Evolutionary conservation across 2,888 invertebrate genomes (phyloP), one percentile per base, ranked within the genome.

Genomic region (Polyommatus icarus): DNA sequence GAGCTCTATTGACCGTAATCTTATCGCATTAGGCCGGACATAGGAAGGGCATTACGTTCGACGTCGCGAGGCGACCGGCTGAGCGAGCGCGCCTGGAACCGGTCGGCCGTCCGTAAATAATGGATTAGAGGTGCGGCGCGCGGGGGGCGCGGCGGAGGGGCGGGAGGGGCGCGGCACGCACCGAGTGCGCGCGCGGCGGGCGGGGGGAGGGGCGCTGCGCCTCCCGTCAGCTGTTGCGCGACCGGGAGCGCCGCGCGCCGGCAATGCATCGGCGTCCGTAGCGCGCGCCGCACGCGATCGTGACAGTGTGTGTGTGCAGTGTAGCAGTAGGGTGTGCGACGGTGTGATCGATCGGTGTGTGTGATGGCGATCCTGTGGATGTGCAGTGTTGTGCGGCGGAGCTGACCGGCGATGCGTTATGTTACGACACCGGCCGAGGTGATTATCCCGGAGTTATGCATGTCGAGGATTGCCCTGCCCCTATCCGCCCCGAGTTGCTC

Each of bases 191-290:
- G 90, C 90, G 84, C 82, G 85, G 78, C 79, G 78, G 82, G 80
- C 83, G 84, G 82, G 82, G 81, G 82, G 81, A 86, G 84, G 90
- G 88, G 89, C 88, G 84, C 88, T 89, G 92, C 90, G 91, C 91
- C 92, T 92, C 93, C 92, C 91, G 92, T 93, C 93, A 94, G 93
- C 93, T 94, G 93, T 94, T 94, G 93, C 93, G 92, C 90, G 92
- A 86, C 89, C 91, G 91, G 91, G 91, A 91, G 87, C 90, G 90
- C 89, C 87, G 87, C 89, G 84, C 89, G 87, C 89, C 88, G 90
- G 90, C 92, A 93, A 92, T 93, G 93, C 93, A 93, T 89, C 91
- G 90, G 89, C 90, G 92, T 88, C 87, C 90, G 89, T 87, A 89
- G 90, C 88, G 90, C 89, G 86, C 88, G 90, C 84, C 91, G 90